Base-by-base conservation (phyloP, 2,888 invertebrate genomes). In the Orthosia cruda region DNA sequence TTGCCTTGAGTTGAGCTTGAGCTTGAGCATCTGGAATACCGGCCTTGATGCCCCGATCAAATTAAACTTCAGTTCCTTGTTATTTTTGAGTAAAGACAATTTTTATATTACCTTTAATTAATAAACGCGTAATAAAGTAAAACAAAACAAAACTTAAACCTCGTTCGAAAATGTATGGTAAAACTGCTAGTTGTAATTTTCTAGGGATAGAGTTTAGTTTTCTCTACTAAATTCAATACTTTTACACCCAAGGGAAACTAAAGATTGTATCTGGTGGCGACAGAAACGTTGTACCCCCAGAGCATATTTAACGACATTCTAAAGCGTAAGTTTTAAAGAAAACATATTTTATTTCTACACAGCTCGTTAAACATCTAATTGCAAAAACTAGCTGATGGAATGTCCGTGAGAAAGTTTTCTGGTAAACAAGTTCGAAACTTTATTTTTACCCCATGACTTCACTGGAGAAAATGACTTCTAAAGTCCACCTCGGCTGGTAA, bases 381-480 rank as follows among this genome's bases (percentile, higher is more conserved):
- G n/a, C 12, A 32, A 71, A 57, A 62, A 23, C 71, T n/a, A 79
- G 20, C 23, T 12, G 63, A 49, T 18, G 5, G 50, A 73, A 50
- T 57, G 57, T 52, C 57, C 20, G 49, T 64, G 26, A 47, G 78
- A 80, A 79, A 62, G 52, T 79, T 66, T 77, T 16, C 57, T 66
- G 49, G 69, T 69, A 69, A 73, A 66, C 59, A 45, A 54, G 47
- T 65, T 55, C 15, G 11, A 63, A 32, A 47, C 5, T 32, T 77
- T 84, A 81, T 84, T 80, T 81, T 69, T 74, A 80, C 1, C 20
- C 15, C 32, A 52, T 81, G 62, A 84, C 49, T 70, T 54, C 74
- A 59, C 63, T n/a, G 52, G 49, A 65, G 64, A 64, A 83, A 77
- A 67, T 50, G 2, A 64, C 63, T 84, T 75, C 1, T 40, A 66